Base-by-base conservation (phyloP, 64 coral and sea anemone genomes). In the Porites australiensis region DNA sequence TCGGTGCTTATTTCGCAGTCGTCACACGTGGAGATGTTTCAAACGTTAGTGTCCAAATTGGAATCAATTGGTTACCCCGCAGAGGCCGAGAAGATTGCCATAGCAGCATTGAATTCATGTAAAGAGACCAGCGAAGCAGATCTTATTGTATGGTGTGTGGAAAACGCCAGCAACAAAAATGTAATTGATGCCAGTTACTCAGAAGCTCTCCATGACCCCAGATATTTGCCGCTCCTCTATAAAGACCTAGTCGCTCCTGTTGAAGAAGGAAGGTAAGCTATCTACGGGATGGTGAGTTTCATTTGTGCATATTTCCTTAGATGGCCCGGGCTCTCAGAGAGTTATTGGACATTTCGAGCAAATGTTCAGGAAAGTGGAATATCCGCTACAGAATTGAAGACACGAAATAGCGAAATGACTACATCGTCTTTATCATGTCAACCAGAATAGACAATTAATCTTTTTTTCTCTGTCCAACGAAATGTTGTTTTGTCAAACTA, bases 71-170 rank as follows among this genome's bases (percentile, higher is more conserved):
- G 19, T 54, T 72, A 64, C 59, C 44, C 66, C 27, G 27, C 27
- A 44, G 70, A 47, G 19, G 58, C 72, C 2, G 87, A 91, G 13
- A 79, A 83, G 19, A 54, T 91, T 61, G 89, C 89, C 5, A 16
- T 91, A 43, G 89, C 89, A 15, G 89, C 89, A 27, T 64, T 91
- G 46, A 48, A 83, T 6, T 58, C 89, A 3, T 83, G 79, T 58
- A 72, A 91, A 50, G 79, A 72, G 59, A 65, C 89, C 23, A 72
- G 71, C 1, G 89, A 91, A 47, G 68, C 89, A 23, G 89, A 91
- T 49, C 89, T 91, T 0, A 15, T 91, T 21, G 80, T 91, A 43
- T 91, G 89, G 89, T 74, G 53, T 83, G 64, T 93, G 45, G 47
- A 93, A 44, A 77, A 93, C 54, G 59, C 18, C 18, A 57, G 55